Base-by-base conservation (phyloP, 2,797 vertebrate genomes). In the Philypnodon macrostomus region DNA sequence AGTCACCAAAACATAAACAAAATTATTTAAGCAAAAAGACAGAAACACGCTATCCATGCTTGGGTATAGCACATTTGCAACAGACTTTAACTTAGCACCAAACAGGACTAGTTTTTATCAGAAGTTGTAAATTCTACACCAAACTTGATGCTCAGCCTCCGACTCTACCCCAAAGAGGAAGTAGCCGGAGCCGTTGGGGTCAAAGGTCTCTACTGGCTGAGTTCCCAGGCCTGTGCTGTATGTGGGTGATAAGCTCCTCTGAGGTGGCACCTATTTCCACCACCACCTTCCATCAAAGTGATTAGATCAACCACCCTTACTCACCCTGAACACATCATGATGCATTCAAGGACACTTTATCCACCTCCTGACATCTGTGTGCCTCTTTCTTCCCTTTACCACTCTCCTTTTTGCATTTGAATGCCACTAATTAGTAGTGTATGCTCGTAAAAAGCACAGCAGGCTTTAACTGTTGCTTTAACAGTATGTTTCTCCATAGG, bases 161-260 rank as follows among this genome's bases (percentile, higher is more conserved):
- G n/a, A n/a, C n/a, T n/a, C n/a, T n/a, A n/a, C n/a, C n/a, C n/a
- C n/a, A n/a, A n/a, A n/a, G 67, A 73, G 63, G 70, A 77, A 70
- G 53, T 62, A 66, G 52, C 47, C 33, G 32, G 13, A 15, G 31
- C 37, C 23, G 44, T 16, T 2, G n/a, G 33, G 32, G 77, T 81
- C 63, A 62, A 66, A 46, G 39, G 35, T 55, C 58, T 52, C 47
- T 55, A 47, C 49, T 6, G 41, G 21, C 62, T 39, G 53, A 54
- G 47, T 60, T 67, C 52, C 63, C 61, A 51, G 49, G 26, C 6
- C 41, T 44, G 26, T 7, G 13, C 41, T 6, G 15, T 26, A 26
- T 9, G 3, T 30, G 78, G n/a, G n/a, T n/a, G n/a, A 81, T 79
- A 84, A 81, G 73, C 15, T 2, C 7, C 33, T 44, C 44, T 73